Percentiles rank a stretch among this genome's conserved stretches.
These are phyloP conservation scores for Eucidaris tribuloides DNA, from an alignment of 35 echinoderm and acorn worm genomes.

Conservation along the genomic window DNA sequence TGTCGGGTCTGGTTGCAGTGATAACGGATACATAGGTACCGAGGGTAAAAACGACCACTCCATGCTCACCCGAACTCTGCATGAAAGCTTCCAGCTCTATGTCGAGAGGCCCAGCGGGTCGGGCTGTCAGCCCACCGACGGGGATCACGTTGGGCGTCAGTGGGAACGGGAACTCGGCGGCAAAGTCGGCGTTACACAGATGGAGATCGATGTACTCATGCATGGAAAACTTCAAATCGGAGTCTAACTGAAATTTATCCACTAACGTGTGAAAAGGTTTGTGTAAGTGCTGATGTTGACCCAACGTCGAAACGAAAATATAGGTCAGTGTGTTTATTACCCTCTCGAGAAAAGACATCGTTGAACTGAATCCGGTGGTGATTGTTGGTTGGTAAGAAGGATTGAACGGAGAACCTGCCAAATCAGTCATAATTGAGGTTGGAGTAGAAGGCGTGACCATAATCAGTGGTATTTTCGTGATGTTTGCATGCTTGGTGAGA, in stretches of 20 bases:
- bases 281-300: no score
- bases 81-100: conserved; percentile 71
- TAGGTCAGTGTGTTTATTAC: not conserved
- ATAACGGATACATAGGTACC: conserved; percentile 34
- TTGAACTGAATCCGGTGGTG: not conserved
- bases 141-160: conserved; percentile 49
- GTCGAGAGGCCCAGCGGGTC: conserved; percentile 21
- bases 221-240: not conserved
- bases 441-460: not conserved
- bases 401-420: not conserved
- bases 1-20: not conserved
- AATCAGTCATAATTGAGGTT: not conserved
- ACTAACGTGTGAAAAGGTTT: not conserved
- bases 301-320: no score
- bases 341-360: conserved; percentile 5
- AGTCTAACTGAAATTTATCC: not conserved
- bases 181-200: conserved; percentile 43
- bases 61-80: conserved; percentile 54
- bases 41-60: conserved; percentile 70
- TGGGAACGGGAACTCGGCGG: conserved; percentile 44
- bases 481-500: not conserved
- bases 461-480: not conserved
- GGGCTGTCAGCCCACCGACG: conserved; percentile 58
- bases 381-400: not conserved
- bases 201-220: not conserved